Percentiles rank a stretch among this genome's conserved stretches.
Evolutionary conservation across 2,888 invertebrate genomes (phyloP).

Genomic region (Drosophila borborema): DNA sequence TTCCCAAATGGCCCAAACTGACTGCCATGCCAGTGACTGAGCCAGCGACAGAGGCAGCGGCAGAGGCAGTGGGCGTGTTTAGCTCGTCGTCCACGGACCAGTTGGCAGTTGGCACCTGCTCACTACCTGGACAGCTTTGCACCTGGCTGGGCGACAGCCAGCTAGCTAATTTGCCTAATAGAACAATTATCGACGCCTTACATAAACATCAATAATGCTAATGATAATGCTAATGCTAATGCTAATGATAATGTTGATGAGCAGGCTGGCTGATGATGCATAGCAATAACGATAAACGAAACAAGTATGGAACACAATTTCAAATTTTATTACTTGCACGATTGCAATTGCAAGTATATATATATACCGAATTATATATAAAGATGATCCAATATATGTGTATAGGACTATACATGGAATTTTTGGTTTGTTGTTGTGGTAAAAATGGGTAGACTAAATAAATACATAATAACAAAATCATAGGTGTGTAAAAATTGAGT

Average conservation of each 20-base stretch:
- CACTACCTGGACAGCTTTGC: background rate
- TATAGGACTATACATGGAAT: background rate
- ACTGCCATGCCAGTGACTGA: background rate
- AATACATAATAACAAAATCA: background rate
- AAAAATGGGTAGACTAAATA: background rate
- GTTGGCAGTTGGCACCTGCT: slow-evolving; percentile 1
- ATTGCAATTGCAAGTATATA: background rate
- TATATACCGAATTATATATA: background rate
- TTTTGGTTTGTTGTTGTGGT: background rate
- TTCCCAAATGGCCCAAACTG: background rate
- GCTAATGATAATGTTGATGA: slow-evolving; percentile 27
- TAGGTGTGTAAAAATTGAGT: background rate
- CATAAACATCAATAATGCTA: background rate
- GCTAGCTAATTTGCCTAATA: slow-evolving; percentile 70
- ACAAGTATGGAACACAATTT: background rate
- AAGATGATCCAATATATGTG: background rate
- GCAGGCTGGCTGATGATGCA: slow-evolving; percentile 28
- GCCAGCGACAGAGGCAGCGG: too few relatives aligned
- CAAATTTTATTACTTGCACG: background rate
- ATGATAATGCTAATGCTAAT: slow-evolving; percentile 28
- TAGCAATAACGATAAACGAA: slow-evolving; percentile 34
- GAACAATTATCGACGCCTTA: slow-evolving; percentile 70
- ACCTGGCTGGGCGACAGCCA: background rate
- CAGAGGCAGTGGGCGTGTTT: background rate
- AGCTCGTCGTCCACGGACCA: background rate